Conservation (phyloP, 2,888 invertebrate genomes). For the Nipponacmea schrenckii region DNA sequence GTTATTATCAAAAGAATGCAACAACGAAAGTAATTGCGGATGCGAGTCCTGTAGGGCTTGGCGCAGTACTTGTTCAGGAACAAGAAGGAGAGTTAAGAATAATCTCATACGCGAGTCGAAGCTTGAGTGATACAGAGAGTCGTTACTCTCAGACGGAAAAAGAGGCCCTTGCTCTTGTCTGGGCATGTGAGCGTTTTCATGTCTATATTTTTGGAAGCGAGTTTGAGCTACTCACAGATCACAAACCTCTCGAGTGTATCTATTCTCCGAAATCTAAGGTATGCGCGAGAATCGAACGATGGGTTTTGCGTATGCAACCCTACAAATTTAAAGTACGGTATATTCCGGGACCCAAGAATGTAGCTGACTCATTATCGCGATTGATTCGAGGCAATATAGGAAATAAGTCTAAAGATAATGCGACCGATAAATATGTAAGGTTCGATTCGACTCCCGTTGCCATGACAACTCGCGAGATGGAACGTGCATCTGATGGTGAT, state of each 20-base stretch:
- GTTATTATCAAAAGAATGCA: conserved; percentile 34
- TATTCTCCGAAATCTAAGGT: conserved; percentile 11
- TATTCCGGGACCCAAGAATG: conserved; percentile 14
- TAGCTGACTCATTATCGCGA: conserved; percentile 14
- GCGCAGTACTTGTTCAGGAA: conserved; percentile 38
- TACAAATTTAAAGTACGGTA: conserved; percentile 9
- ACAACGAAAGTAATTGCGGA: conserved; percentile 39
- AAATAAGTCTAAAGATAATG: too few species aligned
- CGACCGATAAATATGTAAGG: too few species aligned
- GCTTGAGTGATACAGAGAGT: conserved; percentile 3
- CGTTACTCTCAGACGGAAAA: too few species aligned
- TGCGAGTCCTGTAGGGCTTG: conserved; percentile 43
- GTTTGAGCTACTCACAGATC: conserved; percentile 22
- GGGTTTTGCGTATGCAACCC: conserved; percentile 14
- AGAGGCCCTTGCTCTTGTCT: conserved; percentile 22
- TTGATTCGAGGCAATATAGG: too few species aligned
- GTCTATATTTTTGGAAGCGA: conserved; percentile 21
- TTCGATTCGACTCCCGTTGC: not conserved
- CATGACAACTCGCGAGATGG: not conserved
- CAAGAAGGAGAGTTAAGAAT: conserved; percentile 5
- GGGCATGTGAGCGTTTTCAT: conserved; percentile 27
- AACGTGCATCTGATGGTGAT: conserved; percentile 4
- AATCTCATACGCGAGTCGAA: conserved; percentile 8
- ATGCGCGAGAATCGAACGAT: conserved; percentile 16
- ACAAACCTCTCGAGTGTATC: conserved; percentile 24